Conservation (phyloP, 2,888 invertebrate species). For the Ametastegia equiseti region DNA sequence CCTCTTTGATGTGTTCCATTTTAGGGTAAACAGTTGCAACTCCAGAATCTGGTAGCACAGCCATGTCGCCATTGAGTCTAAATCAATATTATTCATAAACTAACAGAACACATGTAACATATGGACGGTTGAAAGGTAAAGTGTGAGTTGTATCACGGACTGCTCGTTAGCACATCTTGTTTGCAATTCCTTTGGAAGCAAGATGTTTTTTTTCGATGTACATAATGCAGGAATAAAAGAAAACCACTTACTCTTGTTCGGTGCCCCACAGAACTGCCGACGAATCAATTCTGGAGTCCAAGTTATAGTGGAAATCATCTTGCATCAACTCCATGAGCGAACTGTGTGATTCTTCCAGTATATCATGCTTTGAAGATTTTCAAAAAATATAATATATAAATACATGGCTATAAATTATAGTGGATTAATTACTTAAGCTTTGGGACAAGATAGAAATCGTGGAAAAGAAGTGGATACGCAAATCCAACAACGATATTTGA, state of each 20-base stretch:
- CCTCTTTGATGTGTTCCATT: conserved; percentile 74
- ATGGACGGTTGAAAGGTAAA: not conserved
- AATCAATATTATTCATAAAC: conserved; percentile 33
- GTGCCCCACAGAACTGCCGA: conserved; percentile 66
- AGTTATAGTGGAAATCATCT: conserved; percentile 66
- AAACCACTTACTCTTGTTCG: conserved; percentile 73
- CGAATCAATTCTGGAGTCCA: conserved; percentile 63
- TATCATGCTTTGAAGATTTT: conserved; percentile 58
- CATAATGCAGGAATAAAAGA: not conserved
- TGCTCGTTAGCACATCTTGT: not conserved
- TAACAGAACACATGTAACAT: not conserved
- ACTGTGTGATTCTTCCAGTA: conserved; percentile 66
- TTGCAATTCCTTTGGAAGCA: conserved; percentile 10
- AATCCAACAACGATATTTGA: not conserved
- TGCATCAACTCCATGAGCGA: conserved; percentile 55
- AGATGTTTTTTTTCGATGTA: conserved; percentile 4
- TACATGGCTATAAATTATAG: not conserved
- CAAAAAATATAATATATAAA: not conserved
- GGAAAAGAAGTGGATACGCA: not conserved
- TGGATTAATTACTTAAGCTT: not conserved
- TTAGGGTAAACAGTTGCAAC: conserved; percentile 65
- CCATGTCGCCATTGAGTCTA: conserved; percentile 75
- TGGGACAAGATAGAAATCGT: no score
- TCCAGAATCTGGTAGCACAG: conserved; percentile 73
- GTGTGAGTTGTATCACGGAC: conserved; percentile 21